phyloP scores from a whole-genome alignment of 2,888 invertebrate species.

The Epsilonema sp. region DNA sequence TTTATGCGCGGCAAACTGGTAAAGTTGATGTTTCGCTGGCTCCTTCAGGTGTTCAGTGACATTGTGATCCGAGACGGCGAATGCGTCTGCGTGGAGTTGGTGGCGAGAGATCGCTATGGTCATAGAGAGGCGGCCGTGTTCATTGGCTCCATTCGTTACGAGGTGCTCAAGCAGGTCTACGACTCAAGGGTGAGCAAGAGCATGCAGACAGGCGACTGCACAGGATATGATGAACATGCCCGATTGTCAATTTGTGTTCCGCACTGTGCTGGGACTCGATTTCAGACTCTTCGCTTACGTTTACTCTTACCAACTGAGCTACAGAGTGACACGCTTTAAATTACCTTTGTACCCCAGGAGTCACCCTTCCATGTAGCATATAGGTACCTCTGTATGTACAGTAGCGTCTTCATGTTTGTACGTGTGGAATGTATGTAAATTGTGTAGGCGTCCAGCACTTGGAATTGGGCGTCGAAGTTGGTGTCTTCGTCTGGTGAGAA shows the following conservation, averaged over 20 bases:
- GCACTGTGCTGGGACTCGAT: neutral
- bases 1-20: neutral
- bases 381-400: no score
- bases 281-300: no score
- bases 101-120: slow-evolving; percentile 62
- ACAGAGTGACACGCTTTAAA: no score
- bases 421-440: no score
- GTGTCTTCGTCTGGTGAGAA: slow-evolving; percentile 13
- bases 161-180: slow-evolving; percentile 85
- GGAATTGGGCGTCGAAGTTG: slow-evolving; percentile 27
- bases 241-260: slow-evolving; percentile 11
- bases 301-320: no score
- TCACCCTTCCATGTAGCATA: no score
- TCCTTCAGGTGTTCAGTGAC: slow-evolving; percentile 79
- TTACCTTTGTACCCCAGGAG: no score
- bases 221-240: no score
- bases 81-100: slow-evolving; percentile 93
- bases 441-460: slow-evolving; percentile 23
- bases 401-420: no score
- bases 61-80: slow-evolving; percentile 91
- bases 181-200: slow-evolving; percentile 78
- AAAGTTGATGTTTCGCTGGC: neutral
- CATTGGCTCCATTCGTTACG: slow-evolving; percentile 88
- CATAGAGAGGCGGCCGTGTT: slow-evolving; percentile 79
- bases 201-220: no score